These are phyloP conservation scores for Malurus melanocephalus DNA, from an alignment of 2,113 vertebrate species.

Conservation along the genomic window DNA sequence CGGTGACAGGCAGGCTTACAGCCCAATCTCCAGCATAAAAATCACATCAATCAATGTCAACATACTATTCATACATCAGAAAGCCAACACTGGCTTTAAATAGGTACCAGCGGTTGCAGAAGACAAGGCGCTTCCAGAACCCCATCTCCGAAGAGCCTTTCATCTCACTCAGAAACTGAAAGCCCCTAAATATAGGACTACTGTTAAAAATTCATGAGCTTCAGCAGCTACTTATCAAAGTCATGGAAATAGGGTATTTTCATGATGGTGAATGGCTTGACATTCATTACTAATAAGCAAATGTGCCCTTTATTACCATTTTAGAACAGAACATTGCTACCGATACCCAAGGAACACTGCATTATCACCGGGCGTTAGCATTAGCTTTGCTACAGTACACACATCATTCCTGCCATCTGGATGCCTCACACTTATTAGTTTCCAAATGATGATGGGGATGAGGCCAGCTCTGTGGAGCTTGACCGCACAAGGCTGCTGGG, in stretches of 20 bases:
- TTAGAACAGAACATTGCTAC: not conserved
- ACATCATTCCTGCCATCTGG: not conserved
- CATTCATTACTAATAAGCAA: conserved; percentile 64
- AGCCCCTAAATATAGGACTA: conserved; percentile 74
- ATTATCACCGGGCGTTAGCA: not conserved
- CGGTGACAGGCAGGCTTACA: conserved; percentile 7
- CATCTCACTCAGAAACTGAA: conserved; percentile 64
- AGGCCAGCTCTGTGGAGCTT: not conserved
- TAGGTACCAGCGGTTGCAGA: conserved; percentile 36
- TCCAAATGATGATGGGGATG: not conserved
- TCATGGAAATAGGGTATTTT: conserved; percentile 61
- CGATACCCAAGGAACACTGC: not conserved
- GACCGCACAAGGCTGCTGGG: rapidly evolving
- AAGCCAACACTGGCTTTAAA: conserved; percentile 64
- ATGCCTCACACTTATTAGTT: not conserved
- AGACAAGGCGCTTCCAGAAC: conserved; percentile 35
- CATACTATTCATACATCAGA: conserved; percentile 12
- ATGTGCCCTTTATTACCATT: conserved; percentile 49
- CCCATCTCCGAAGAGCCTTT: conserved; percentile 56
- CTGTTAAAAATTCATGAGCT: conserved; percentile 74
- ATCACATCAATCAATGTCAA: conserved; percentile 31
- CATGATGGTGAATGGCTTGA: conserved; percentile 48
- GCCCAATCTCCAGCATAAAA: conserved; percentile 25
- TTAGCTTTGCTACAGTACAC: not conserved
- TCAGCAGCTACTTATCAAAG: conserved; percentile 63